Base-by-base conservation (phyloP, 2,113 vertebrate genomes). In the Brachypodius melanocephalos region DNA sequence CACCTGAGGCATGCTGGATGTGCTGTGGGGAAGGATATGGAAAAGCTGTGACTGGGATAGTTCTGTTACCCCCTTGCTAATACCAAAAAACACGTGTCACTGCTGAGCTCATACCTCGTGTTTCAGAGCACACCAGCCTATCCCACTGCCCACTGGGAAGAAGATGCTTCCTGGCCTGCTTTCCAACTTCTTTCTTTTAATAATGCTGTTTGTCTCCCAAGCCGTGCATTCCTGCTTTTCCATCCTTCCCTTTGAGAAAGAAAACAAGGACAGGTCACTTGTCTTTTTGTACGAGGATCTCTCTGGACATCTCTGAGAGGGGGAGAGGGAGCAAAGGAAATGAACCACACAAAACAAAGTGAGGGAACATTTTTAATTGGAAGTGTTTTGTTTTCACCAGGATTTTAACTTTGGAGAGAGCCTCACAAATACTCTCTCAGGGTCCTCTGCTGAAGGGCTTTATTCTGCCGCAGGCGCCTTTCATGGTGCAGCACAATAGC, bases 181-280 rank as follows among this genome's bases (percentile, higher is more conserved):
- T 89, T 89, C 29, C 84, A 52, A 29, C 42, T 90, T 88, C 22
- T 58, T 72, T 66, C 65, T 55, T 58, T 17, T 8, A 72, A 45
- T 57, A 87, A 88, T 57, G 57, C n/a, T 48, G 29, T 40, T 93
- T 82, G 51, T 86, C 55, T 74, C 58, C 67, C 36, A 55, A 58
- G 93, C 80, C 24, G 7, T 66, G 80, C 65, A 69, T 96, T 80
- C 82, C 69, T 74, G 79, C 61, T 90, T 91, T 78, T 26, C 66
- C 59, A 57, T 95, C 85, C n/a, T 71, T 84, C 87, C 92, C 90
- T 91, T 75, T 81, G 91, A 94, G 94, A 88, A 80, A 3, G 57
- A 95, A 98, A 97, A 97, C 97, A 98, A 98, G 97, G 97, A 97
- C 98, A 96, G 96, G 98, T 98, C 97, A 96, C 95, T 94, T 65